These are phyloP conservation scores for Mesocentrotus franciscanus DNA, from an alignment of 53 echinoderm and acorn worm species.

Conservation along the genomic window DNA sequence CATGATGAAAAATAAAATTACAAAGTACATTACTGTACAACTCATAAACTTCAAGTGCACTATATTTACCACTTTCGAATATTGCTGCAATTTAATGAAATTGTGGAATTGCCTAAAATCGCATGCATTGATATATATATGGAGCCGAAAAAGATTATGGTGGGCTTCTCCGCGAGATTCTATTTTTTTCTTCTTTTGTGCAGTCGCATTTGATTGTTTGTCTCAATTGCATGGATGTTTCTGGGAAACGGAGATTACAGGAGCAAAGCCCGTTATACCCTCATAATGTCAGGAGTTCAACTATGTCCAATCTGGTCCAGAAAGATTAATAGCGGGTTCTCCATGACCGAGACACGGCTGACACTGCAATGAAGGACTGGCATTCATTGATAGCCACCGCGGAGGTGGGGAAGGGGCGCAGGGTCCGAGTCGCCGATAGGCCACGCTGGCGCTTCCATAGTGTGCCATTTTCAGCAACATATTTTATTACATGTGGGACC, in stretches of 20 bases:
- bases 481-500: not conserved
- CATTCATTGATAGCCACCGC: not conserved
- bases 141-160: constrained; percentile 8
- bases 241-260: constrained; percentile 3
- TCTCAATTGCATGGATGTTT: constrained; percentile 47
- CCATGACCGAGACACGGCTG: constrained; percentile 31
- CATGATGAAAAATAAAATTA: not conserved
- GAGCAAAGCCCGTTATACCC: constrained; percentile 14
- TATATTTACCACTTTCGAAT: not conserved
- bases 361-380: not conserved
- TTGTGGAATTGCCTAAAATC: constrained; percentile 17
- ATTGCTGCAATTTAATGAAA: constrained; percentile 38
- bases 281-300: constrained; percentile 51
- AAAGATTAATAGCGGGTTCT: constrained; percentile 50
- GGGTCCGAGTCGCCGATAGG: not conserved
- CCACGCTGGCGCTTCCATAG: no score
- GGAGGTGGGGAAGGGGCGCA: not conserved
- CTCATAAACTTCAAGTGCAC: not conserved
- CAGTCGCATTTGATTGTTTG: constrained; percentile 37
- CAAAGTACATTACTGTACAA: not conserved
- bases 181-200: not conserved
- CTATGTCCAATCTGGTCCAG: constrained; percentile 29
- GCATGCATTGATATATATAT: not conserved
- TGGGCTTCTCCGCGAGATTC: not conserved
- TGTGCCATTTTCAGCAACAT: not conserved